A percentile compares a stretch with the other conserved stretches of the same genome.
Conservation (phyloP, 2,797 vertebrate species). For the Percopsis omiscomaycus region DNA sequence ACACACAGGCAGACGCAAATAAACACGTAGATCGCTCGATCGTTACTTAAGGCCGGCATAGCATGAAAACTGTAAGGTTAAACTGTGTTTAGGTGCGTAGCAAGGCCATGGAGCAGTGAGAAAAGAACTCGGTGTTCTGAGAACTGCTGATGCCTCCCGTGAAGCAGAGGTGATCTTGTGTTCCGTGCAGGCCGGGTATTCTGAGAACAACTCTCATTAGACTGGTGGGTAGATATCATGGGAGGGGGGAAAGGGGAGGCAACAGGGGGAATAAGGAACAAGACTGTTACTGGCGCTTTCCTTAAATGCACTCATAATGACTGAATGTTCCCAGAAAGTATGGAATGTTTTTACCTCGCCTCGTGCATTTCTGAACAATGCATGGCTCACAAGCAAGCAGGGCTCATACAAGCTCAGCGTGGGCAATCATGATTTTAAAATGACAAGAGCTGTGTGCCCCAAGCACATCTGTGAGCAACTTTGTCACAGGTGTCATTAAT, state of each 20-base stretch:
- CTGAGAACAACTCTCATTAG: slow-evolving; percentile 67
- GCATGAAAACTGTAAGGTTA: slow-evolving; percentile 40
- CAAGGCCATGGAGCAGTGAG: slow-evolving; percentile 37
- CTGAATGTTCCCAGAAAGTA: background rate
- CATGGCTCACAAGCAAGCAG: background rate
- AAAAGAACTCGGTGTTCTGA: slow-evolving; percentile 66
- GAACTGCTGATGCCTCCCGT: slow-evolving; percentile 59
- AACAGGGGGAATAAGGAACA: slow-evolving; percentile 30
- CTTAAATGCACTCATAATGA: slow-evolving; percentile 31
- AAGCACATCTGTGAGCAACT: background rate
- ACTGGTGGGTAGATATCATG: slow-evolving; percentile 47
- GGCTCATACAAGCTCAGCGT: background rate
- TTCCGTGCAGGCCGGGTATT: slow-evolving; percentile 52
- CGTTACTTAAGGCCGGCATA: slow-evolving; percentile 42
- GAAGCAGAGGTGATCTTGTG: slow-evolving; percentile 62
- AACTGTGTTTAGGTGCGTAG: slow-evolving; percentile 32
- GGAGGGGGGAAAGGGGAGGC: slow-evolving; percentile 34
- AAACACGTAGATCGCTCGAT: slow-evolving; percentile 10
- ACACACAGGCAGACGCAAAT: background rate
- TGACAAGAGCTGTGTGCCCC: background rate
- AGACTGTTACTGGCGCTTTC: slow-evolving; percentile 26
- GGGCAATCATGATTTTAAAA: background rate
- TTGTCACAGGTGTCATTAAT: background rate
- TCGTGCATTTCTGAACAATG: slow-evolving; percentile 11
- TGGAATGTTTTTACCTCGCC: background rate